phyloP scores from a whole-genome alignment of 2,797 vertebrate species.

The Peromyscus aztecus region DNA sequence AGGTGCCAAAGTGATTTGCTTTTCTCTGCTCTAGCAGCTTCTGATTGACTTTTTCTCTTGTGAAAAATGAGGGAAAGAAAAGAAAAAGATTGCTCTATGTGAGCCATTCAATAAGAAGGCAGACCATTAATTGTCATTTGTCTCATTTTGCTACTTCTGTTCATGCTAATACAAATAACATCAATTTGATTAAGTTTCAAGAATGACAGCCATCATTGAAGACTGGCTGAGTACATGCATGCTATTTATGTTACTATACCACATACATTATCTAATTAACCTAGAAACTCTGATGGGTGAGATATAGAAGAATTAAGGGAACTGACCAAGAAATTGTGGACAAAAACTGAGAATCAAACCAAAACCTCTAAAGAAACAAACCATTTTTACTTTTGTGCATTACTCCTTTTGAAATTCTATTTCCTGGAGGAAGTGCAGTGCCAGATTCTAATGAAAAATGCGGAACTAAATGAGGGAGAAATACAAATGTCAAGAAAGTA shows the following conservation, averaged over 20 bases:
- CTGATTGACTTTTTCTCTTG: conserved; percentile 68
- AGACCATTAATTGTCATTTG: conserved; percentile 42
- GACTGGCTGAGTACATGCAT: conserved; percentile 21
- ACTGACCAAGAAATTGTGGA: background rate
- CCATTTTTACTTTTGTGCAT: background rate
- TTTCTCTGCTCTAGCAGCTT: conserved; percentile 78
- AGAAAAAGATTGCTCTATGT: conserved; percentile 57
- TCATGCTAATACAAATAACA: conserved; percentile 62
- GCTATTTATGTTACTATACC: background rate
- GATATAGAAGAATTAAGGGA: background rate
- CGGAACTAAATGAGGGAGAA: background rate
- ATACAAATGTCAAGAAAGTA: background rate
- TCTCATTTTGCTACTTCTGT: conserved; percentile 51
- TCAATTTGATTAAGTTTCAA: conserved; percentile 59
- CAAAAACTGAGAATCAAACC: conserved; percentile 14
- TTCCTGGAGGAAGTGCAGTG: background rate
- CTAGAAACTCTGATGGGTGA: background rate
- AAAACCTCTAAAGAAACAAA: conserved; percentile 7
- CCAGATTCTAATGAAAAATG: background rate
- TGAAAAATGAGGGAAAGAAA: conserved; percentile 75
- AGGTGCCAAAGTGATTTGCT: conserved; percentile 53
- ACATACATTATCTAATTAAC: conserved; percentile 5
- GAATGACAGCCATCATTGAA: conserved; percentile 18
- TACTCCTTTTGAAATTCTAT: background rate
- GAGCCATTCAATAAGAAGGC: conserved; percentile 58